Evolutionary conservation across 2,797 vertebrate species (phyloP), one percentile per base, ranked within the genome.

Genomic region (Borostomias antarcticus): DNA sequence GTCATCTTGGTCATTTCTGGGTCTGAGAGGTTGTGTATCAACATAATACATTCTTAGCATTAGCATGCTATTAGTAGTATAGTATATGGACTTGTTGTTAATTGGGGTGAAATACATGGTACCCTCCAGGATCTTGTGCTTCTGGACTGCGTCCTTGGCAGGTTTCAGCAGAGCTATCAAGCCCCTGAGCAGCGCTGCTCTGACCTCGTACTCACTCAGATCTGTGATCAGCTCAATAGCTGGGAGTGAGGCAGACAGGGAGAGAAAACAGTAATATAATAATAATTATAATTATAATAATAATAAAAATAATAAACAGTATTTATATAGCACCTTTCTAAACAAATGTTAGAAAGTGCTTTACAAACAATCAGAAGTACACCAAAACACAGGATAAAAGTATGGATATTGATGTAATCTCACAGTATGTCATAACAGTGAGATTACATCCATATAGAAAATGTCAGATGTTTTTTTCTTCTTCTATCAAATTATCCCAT

Each of bases 221-320:
- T 86, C 89, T 75, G 75, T 86, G 56, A 95, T 93, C 26, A 96
- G 79, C 73, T 88, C 86, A 29, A 92, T 85, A 68, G 90, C 94
- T 96, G 81, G 15, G 45, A 74, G 17, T 79, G 19, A 73, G 32
- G 68, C 7, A 51, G 0, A 72, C 15, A 52, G 8, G 1, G 4
- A 32, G 8, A n/a, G 40, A 35, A 17, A 17, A 19, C 30, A 9
- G 13, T 8, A 13, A 33, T 8, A n/a, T n/a, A n/a, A 32, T 13
- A 50, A n/a, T 48, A 50, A 19, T 62, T 50, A 62, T 15, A n/a
- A 50, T n/a, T n/a, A n/a, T n/a, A n/a, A n/a, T n/a, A n/a, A n/a
- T n/a, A n/a, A n/a, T n/a, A n/a, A n/a, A n/a, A n/a, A n/a, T n/a
- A n/a, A n/a, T n/a, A n/a, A n/a, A n/a, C n/a, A n/a, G n/a, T n/a